Percentiles rank a stretch among this genome's conserved stretches.
These are phyloP conservation scores for Hirtodrosophila trivittata DNA, from an alignment of 2,888 invertebrate species.

Conservation along the genomic window DNA sequence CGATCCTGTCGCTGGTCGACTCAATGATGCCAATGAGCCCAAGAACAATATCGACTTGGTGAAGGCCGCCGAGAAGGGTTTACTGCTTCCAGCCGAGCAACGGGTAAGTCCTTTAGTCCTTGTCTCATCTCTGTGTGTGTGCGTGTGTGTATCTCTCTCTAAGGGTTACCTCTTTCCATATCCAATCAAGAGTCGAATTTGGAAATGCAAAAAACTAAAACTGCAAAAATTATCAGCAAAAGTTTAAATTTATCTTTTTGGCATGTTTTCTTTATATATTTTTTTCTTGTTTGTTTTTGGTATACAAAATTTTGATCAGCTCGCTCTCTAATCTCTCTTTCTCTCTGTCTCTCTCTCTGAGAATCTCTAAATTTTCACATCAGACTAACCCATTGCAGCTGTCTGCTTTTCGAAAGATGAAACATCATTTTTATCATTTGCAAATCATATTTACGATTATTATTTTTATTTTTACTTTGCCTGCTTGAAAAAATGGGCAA, in stretches of 20 bases:
- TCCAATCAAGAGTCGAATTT: slow-evolving; percentile 37
- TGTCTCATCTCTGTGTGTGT: slow-evolving; percentile 9
- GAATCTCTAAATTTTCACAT: slow-evolving; percentile 19
- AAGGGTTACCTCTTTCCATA: slow-evolving; percentile 43
- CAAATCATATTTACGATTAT: slow-evolving; percentile 60
- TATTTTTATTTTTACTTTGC: slow-evolving; percentile 56
- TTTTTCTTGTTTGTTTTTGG: slow-evolving; percentile 74
- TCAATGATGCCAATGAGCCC: slow-evolving; percentile 85
- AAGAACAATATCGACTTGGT: slow-evolving; percentile 87
- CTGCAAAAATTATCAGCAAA: slow-evolving; percentile 28
- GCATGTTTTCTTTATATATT: slow-evolving; percentile 53
- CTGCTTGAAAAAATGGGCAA: slow-evolving; percentile 51
- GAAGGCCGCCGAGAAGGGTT: slow-evolving; percentile 94
- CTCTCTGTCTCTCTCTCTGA: slow-evolving; percentile 30
- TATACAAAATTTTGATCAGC: slow-evolving; percentile 60
- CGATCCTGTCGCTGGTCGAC: slow-evolving; percentile 90
- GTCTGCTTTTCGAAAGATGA: slow-evolving; percentile 35
- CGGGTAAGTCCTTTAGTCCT: slow-evolving; percentile 89
- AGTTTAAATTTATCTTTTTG: slow-evolving; percentile 44
- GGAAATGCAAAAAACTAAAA: slow-evolving; percentile 47
- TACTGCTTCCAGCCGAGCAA: slow-evolving; percentile 95
- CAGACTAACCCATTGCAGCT: slow-evolving; percentile 55
- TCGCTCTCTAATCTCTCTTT: slow-evolving; percentile 49
- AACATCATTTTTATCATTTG: slow-evolving; percentile 54
- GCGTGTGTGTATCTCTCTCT: slow-evolving; percentile 14